Evolutionary conservation across 2,797 vertebrate genomes (phyloP).

Genomic region (Rhabdomys pumilio): DNA sequence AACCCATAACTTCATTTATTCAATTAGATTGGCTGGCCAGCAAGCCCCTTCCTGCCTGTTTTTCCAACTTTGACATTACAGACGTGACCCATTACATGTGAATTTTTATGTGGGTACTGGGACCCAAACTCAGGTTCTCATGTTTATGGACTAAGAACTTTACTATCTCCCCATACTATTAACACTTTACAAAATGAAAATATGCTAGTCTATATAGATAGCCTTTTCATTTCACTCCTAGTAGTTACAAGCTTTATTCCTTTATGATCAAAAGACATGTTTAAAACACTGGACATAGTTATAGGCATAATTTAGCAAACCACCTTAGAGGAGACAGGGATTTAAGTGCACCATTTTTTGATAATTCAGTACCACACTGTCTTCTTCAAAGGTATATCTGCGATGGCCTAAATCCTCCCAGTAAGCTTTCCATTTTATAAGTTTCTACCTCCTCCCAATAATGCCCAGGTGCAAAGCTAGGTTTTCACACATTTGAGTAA

Average conservation of each 20-base stretch:
- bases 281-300: conserved; percentile 19
- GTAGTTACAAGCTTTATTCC: background rate
- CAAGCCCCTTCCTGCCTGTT: background rate
- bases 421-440: background rate
- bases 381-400: background rate
- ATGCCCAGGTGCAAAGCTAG: background rate
- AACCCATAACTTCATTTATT: background rate
- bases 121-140: no score
- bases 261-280: background rate
- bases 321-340: background rate
- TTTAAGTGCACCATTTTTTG: background rate
- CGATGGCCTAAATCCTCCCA: background rate
- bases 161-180: background rate
- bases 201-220: background rate
- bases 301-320: background rate
- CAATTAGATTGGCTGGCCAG: background rate
- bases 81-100: background rate
- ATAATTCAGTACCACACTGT: background rate
- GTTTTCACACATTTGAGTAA: background rate
- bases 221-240: background rate
- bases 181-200: conserved; percentile 39
- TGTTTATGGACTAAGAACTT: no score
- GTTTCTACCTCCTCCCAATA: background rate
- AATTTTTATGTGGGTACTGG: background rate
- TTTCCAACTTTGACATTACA: background rate